phyloP scores from a whole-genome alignment of 2,113 vertebrate genomes.

The Rhynchomys soricoides region DNA sequence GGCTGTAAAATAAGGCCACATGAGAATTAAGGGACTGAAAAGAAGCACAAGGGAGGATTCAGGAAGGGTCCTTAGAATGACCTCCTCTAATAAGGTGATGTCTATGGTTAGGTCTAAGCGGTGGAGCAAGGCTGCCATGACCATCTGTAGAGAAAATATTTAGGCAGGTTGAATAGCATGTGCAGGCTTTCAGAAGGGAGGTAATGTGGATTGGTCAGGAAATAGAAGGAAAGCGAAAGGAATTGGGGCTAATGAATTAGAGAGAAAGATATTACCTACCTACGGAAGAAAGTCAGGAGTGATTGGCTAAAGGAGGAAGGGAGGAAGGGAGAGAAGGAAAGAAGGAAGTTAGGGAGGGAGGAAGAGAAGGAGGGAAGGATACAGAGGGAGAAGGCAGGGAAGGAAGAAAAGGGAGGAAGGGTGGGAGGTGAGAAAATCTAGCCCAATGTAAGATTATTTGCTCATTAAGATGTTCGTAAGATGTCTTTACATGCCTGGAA shows the following conservation, averaged over 20 bases:
- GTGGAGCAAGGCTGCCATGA: not conserved
- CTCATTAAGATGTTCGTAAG: not conserved
- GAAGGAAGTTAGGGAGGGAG: not conserved
- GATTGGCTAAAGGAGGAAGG: not conserved
- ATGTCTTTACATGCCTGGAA: not conserved
- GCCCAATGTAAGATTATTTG: not conserved
- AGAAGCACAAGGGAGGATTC: not conserved
- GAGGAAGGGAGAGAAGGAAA: too few species aligned
- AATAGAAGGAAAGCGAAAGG: not conserved
- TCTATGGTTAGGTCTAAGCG: not conserved
- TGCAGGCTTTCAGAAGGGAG: not conserved
- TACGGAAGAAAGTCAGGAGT: not conserved
- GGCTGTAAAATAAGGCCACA: not conserved
- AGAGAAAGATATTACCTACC: not conserved
- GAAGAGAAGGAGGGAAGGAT: too few species aligned
- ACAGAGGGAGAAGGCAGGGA: rapidly evolving
- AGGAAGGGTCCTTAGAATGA: not conserved
- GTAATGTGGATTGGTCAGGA: not conserved
- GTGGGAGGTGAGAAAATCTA: not conserved
- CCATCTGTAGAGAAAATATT: not conserved
- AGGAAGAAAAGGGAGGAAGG: not conserved
- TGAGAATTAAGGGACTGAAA: not conserved
- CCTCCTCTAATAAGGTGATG: not conserved
- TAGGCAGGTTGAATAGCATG: not conserved
- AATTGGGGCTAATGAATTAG: not conserved